Base-by-base conservation (phyloP, 2,113 vertebrate genomes). In the Colistium nudipinnis region DNA sequence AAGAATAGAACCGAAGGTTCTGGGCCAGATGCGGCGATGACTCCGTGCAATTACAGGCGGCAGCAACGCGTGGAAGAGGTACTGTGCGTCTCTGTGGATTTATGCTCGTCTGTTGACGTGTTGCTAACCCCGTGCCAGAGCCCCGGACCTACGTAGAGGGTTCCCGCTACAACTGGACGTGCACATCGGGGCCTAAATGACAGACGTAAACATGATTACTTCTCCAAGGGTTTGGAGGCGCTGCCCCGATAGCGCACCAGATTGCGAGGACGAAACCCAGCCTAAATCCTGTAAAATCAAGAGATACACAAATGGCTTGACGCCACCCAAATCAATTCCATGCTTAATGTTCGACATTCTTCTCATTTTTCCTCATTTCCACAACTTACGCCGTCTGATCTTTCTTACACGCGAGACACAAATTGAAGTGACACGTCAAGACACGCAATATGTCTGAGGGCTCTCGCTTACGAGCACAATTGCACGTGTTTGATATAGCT, bases 11-110 rank as follows among this genome's bases (percentile, higher is more conserved):
- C 33, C 22, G 36, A 67, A 38, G 56, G 24, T 54, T 20, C 70
- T 74, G 76, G n/a, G 65, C 62, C 44, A 25, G 48, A 75, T 48
- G 52, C 45, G 25, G 69, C 24, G 51, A 43, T 20, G 72, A n/a
- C n/a, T 55, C 60, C 76, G 20, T 74, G 65, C 65, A 62, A 70
- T 78, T 71, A 61, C 17, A 79, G 78, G 70, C 67, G 55, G 55
- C 27, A 39, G 3, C n/a, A 20, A 22, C 39, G 28, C 25, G 70
- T 14, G 61, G 61, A 44, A 33, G 60, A 68, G 47, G 31, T 49
- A 35, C 49, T 38, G 43, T 70, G 69, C 14, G 60, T 44, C 48
- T 62, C 52, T 25, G 47, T 38, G 56, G 81, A 68, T 83, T 75
- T 83, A 67, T 54, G 52, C 45, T 54, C 3, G 25, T 47, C 51